Conservation (phyloP, 2,113 vertebrate species). For the Toxotes chatareus region DNA sequence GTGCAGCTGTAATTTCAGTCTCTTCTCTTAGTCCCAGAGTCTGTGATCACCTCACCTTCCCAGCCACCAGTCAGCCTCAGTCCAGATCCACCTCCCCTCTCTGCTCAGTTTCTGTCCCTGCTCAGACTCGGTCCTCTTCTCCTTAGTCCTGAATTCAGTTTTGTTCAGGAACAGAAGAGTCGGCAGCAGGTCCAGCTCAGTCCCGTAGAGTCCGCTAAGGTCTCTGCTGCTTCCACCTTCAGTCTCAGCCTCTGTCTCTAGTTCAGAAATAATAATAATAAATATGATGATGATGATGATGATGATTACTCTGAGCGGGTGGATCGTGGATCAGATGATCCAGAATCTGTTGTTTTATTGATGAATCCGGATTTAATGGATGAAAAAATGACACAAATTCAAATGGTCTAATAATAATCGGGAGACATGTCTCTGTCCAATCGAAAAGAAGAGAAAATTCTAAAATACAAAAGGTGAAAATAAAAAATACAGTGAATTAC, state of each 20-base stretch:
- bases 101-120: neutral
- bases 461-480: conserved; percentile 23
- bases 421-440: conserved; percentile 8
- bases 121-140: neutral
- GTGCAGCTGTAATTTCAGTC: no score
- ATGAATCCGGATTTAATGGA: neutral
- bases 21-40: no score
- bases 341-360: neutral
- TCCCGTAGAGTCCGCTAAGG: neutral
- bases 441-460: conserved; percentile 22
- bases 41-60: no score
- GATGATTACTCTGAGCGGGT: neutral
- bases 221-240: neutral
- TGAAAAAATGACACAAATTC: neutral
- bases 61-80: neutral
- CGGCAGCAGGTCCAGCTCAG: neutral
- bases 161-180: conserved; percentile 3
- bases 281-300: neutral
- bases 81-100: neutral
- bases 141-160: no score
- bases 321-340: neutral
- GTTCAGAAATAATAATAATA: neutral
- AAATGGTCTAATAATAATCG: conserved; percentile 1
- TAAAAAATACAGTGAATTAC: conserved; percentile 53
- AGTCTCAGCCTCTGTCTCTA: neutral